A percentile compares a stretch with the other conserved stretches of the same genome.
phyloP scores from a whole-genome alignment of 2,113 vertebrate genomes.

The Paradisaea rubra region DNA sequence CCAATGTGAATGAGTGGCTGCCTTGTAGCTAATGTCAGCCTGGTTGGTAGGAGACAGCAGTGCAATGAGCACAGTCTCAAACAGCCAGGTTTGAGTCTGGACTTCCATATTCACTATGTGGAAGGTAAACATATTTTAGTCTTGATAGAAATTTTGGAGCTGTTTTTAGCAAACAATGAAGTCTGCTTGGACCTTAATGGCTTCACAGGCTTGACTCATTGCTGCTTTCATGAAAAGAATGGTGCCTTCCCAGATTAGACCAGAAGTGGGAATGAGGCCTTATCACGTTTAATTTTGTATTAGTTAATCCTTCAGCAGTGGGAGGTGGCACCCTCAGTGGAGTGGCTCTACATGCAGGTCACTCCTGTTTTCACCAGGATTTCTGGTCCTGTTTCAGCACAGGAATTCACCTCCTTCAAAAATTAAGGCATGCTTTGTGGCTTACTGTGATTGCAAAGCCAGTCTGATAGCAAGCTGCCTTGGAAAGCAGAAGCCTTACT shows the following conservation, averaged over 20 bases:
- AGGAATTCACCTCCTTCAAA: neutral
- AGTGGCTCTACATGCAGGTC: neutral
- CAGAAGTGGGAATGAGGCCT: fast-evolving
- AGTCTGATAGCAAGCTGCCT: neutral
- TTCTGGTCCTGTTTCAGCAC: neutral
- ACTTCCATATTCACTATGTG: neutral
- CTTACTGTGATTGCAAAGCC: neutral
- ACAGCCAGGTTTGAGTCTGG: neutral
- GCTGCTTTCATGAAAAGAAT: neutral
- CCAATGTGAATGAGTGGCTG: fast-evolving
- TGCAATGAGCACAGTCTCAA: neutral
- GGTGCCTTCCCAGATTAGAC: neutral
- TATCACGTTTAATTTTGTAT: neutral
- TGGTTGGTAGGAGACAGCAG: neutral
- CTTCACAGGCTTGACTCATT: neutral
- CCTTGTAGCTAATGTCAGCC: neutral
- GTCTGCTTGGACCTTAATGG: neutral
- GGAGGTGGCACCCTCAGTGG: neutral
- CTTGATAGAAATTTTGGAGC: neutral
- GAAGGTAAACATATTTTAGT: neutral
- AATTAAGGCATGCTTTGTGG: neutral
- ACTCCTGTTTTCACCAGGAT: neutral
- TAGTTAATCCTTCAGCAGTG: neutral
- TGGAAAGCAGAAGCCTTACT: neutral
- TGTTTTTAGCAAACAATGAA: neutral